These are phyloP conservation scores for Drosophila ezoana DNA, from an alignment of 2,888 invertebrate genomes.

Conservation along the genomic window DNA sequence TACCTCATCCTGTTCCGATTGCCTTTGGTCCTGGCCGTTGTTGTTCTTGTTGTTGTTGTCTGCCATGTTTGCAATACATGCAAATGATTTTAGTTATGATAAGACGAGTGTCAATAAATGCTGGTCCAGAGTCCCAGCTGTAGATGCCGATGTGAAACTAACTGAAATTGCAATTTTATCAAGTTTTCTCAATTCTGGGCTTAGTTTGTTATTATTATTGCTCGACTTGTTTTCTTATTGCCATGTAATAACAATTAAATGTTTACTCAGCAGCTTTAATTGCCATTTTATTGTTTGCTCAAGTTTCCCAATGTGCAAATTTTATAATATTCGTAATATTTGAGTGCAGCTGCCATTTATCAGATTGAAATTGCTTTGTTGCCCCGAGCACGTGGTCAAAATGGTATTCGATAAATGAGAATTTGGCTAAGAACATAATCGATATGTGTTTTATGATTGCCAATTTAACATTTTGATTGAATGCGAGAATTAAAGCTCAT, in stretches of 20 bases:
- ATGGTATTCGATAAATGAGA: background rate
- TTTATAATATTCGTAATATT: conserved; percentile 26
- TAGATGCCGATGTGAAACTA: conserved; percentile 49
- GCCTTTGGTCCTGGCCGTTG: conserved; percentile 3
- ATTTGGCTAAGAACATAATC: conserved; percentile 1
- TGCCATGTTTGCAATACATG: conserved; percentile 45
- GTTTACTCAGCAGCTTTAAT: conserved; percentile 55
- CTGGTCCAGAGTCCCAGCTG: conserved; percentile 18
- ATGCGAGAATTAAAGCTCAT: no score
- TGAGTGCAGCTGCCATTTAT: conserved; percentile 50
- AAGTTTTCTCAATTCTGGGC: conserved; percentile 39
- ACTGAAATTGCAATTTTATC: conserved; percentile 67
- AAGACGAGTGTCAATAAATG: conserved; percentile 70
- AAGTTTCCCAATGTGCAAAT: conserved; percentile 21
- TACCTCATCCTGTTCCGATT: conserved; percentile 21
- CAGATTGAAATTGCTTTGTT: conserved; percentile 52
- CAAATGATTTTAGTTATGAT: conserved; percentile 75
- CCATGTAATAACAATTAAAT: conserved; percentile 59
- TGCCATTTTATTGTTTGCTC: conserved; percentile 58
- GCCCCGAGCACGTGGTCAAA: background rate
- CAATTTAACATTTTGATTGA: conserved; percentile 10
- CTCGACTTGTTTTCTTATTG: conserved; percentile 6
- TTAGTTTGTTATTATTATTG: conserved; percentile 27
- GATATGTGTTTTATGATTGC: background rate
- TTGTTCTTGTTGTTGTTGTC: conserved; percentile 15